A percentile compares a stretch with the other conserved stretches of the same genome.
These are phyloP conservation scores for Tenualosa thibaudeaui DNA, from an alignment of 2,797 vertebrate species.

Conservation along the genomic window DNA sequence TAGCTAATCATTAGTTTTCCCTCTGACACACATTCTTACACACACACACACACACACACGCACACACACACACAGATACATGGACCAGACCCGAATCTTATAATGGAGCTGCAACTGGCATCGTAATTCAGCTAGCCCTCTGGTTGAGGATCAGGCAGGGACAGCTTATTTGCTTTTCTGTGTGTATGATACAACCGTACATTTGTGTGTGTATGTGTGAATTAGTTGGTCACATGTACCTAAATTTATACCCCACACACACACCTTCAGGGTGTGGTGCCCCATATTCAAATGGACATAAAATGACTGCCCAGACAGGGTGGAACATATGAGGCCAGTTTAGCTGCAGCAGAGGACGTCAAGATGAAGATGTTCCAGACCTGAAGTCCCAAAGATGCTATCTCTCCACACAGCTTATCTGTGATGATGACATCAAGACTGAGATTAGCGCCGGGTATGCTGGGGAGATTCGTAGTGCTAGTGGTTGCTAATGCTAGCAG, in stretches of 20 bases:
- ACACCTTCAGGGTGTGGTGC: conserved; percentile 12
- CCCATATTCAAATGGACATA: conserved; percentile 27
- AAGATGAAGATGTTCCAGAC: neutral
- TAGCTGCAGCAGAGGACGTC: neutral
- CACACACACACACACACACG: conserved; percentile 36
- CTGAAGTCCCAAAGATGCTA: neutral
- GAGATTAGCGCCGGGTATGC: conserved; percentile 2
- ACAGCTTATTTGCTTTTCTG: conserved; percentile 26
- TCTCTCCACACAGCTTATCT: neutral
- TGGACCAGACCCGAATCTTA: neutral
- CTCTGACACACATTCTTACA: neutral
- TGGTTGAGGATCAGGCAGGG: conserved; percentile 12
- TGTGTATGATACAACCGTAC: neutral
- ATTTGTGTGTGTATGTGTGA: neutral
- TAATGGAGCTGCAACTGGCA: neutral
- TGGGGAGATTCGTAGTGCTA: neutral
- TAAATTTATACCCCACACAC: neutral
- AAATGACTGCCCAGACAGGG: neutral
- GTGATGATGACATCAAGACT: conserved; percentile 25
- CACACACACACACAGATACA: conserved; percentile 33
- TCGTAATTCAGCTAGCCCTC: neutral
- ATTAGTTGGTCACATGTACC: neutral
- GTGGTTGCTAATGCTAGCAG: neutral
- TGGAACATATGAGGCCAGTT: neutral
- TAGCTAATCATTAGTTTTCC: conserved; percentile 31